Evolutionary conservation across 2,888 invertebrate genomes (phyloP).

Genomic region (Agelastica alni): DNA sequence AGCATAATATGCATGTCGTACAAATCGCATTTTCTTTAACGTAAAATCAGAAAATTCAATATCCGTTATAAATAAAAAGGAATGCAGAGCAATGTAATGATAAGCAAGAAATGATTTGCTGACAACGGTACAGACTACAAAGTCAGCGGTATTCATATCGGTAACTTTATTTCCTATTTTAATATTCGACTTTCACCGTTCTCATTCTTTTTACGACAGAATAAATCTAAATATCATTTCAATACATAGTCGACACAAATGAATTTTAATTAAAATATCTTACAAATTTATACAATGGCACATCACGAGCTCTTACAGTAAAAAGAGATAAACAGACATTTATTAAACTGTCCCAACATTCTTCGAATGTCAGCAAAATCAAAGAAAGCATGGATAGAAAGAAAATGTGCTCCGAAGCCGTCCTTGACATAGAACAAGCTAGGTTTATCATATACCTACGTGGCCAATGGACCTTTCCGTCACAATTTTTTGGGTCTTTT

Average conservation of each 20-base stretch:
- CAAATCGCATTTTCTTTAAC: conserved; percentile 4
- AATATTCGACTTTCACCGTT: conserved; percentile 18
- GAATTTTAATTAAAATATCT: too few species aligned
- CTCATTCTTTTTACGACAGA: conserved; percentile 11
- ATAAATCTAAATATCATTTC: conserved; percentile 17
- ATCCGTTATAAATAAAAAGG: conserved; percentile 14
- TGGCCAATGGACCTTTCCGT: too few species aligned
- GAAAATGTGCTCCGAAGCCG: too few species aligned
- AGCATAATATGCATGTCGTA: neutral
- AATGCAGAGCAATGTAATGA: conserved; percentile 8
- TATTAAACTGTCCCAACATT: too few species aligned
- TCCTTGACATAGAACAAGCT: too few species aligned
- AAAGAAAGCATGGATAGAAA: too few species aligned
- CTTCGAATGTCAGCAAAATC: too few species aligned
- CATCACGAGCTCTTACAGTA: too few species aligned
- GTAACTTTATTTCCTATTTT: conserved; percentile 13
- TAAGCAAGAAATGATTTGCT: conserved; percentile 18
- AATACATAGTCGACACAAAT: neutral
- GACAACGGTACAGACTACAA: conserved; percentile 13
- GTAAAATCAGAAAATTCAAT: conserved; percentile 6
- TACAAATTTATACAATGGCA: too few species aligned
- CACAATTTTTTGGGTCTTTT: too few species aligned
- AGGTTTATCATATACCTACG: too few species aligned
- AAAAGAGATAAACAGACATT: too few species aligned
- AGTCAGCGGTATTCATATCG: conserved; percentile 11